Evolutionary conservation across 2,888 invertebrate species (phyloP).

Genomic region (Rhabditophanes sp.): DNA sequence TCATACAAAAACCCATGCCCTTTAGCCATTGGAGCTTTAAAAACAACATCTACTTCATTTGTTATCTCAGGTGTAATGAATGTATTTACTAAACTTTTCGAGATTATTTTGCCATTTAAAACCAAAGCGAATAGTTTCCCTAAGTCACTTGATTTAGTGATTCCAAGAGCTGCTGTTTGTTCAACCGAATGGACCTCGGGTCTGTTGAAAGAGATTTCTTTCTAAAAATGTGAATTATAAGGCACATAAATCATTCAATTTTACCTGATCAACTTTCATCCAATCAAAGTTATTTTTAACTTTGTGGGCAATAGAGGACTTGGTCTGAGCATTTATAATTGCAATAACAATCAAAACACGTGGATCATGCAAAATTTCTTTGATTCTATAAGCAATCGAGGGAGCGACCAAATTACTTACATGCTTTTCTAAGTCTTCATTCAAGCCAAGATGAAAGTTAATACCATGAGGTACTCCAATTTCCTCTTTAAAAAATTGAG

Average conservation of each 20-base stretch:
- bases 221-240: constrained; percentile 9
- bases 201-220: constrained; percentile 37
- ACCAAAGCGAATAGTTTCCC: constrained; percentile 32
- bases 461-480: constrained; percentile 36
- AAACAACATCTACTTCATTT: constrained; percentile 20
- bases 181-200: constrained; percentile 35
- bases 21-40: constrained; percentile 20
- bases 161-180: constrained; percentile 38
- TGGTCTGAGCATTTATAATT: constrained; percentile 25
- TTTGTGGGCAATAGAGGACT: constrained; percentile 22
- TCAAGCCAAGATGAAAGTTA: constrained; percentile 44
- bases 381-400: constrained; percentile 19
- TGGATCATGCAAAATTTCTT: constrained; percentile 38
- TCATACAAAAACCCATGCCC: constrained; percentile 42
- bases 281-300: constrained; percentile 31
- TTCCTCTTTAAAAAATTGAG: constrained; percentile 44
- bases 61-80: constrained; percentile 26
- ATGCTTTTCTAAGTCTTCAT: constrained; percentile 30
- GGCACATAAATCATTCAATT: too few relatives aligned
- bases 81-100: constrained; percentile 19
- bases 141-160: constrained; percentile 35
- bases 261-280: constrained; percentile 30
- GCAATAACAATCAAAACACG: constrained; percentile 21
- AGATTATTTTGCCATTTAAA: constrained; percentile 30
- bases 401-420: constrained; percentile 38